These are phyloP conservation scores for Lagocephalus sceleratus DNA, from an alignment of 2,797 vertebrate genomes.

Conservation along the genomic window DNA sequence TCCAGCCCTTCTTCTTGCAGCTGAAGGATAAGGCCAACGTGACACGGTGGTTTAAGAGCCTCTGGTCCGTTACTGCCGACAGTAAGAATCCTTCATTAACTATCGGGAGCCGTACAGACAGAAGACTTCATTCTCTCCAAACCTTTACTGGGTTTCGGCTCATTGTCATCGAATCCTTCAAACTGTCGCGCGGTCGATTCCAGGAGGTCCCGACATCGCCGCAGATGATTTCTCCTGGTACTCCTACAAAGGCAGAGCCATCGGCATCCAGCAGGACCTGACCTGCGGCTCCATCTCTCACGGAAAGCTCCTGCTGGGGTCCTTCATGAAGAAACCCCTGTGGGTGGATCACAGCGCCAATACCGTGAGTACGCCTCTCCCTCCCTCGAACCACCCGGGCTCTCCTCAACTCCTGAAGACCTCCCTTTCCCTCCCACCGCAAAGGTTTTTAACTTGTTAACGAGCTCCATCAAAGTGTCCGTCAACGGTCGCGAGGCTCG, in stretches of 20 bases:
- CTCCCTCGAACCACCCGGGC: background rate
- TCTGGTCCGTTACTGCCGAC: conserved; percentile 60
- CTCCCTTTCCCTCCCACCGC: background rate
- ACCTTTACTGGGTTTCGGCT: too few species aligned
- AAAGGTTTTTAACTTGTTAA: conserved; percentile 74
- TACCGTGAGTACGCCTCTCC: conserved; percentile 59
- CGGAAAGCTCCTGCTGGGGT: conserved; percentile 77
- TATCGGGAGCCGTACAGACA: too few species aligned
- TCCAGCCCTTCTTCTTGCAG: conserved; percentile 63
- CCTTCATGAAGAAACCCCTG: conserved; percentile 77
- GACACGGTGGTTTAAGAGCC: conserved; percentile 60
- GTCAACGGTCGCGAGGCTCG: conserved; percentile 43
- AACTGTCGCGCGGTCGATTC: background rate
- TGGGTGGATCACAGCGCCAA: conserved; percentile 73
- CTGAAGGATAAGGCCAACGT: conserved; percentile 65
- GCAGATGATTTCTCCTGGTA: conserved; percentile 77
- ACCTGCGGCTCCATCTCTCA: conserved; percentile 51
- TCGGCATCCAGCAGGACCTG: conserved; percentile 68
- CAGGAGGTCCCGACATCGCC: conserved; percentile 44
- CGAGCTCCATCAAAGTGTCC: conserved; percentile 67
- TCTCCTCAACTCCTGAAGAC: background rate
- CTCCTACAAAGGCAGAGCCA: conserved; percentile 60
- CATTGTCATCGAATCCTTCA: too few species aligned
- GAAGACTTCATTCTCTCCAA: too few species aligned
- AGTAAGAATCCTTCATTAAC: conserved; percentile 30